Conservation (phyloP, 2,888 invertebrate species). For the Chymomyza caudatula region DNA sequence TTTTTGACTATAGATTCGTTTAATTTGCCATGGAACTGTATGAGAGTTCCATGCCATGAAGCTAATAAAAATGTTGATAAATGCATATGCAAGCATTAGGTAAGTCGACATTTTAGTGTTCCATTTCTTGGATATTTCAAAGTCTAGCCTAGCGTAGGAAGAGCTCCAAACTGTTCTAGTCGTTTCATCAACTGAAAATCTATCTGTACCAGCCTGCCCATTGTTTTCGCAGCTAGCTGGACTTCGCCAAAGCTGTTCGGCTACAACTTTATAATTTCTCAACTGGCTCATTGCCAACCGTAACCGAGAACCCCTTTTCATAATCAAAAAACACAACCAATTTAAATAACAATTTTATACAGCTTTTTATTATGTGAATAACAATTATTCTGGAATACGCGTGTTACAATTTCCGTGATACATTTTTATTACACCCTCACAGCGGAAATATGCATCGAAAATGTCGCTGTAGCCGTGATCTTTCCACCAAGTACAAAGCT, state of each 20-base stretch:
- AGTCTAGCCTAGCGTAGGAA: too few relatives aligned
- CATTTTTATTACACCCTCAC: conserved; percentile 82
- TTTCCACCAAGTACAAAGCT: conserved; percentile 90
- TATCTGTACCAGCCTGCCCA: too few relatives aligned
- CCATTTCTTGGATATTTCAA: too few relatives aligned
- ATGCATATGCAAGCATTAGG: too few relatives aligned
- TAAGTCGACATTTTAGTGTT: too few relatives aligned
- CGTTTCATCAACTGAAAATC: too few relatives aligned
- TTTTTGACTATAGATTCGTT: background rate
- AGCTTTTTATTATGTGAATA: background rate
- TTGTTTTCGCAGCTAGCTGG: too few relatives aligned
- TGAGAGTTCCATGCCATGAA: background rate
- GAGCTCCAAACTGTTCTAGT: too few relatives aligned
- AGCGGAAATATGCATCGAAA: conserved; percentile 85
- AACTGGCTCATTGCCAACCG: too few relatives aligned
- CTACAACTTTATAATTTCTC: too few relatives aligned
- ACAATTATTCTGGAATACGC: conserved; percentile 80
- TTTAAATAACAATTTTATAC: background rate
- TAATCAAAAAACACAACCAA: background rate
- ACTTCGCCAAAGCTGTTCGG: background rate
- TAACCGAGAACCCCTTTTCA: background rate
- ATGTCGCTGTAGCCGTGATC: conserved; percentile 86
- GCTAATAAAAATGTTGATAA: too few relatives aligned
- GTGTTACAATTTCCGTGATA: conserved; percentile 89
- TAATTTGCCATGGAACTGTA: background rate